Evolutionary conservation across 2,797 vertebrate genomes (phyloP).

Genomic region (Micropoecilia bifurca): DNA sequence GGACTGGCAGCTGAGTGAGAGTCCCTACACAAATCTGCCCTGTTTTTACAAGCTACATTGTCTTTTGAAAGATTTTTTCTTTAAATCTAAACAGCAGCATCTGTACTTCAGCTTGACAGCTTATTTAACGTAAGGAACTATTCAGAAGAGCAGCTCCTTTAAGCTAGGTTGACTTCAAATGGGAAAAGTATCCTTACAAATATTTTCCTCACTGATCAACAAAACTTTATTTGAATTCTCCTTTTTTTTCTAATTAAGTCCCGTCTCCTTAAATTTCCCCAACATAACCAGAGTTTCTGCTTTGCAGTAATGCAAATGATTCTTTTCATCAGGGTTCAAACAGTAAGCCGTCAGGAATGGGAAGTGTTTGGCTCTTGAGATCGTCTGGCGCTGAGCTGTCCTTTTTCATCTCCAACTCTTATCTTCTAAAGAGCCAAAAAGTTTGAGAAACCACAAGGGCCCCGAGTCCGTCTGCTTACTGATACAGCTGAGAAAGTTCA

Average conservation of each 20-base stretch:
- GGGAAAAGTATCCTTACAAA: slow-evolving; percentile 54
- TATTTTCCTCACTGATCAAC: too few relatives aligned
- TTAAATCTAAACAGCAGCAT: neutral
- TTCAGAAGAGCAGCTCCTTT: slow-evolving; percentile 15
- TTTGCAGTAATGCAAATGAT: slow-evolving; percentile 11
- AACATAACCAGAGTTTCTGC: slow-evolving; percentile 13
- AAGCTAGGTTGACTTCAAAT: slow-evolving; percentile 71
- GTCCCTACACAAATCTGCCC: slow-evolving; percentile 21
- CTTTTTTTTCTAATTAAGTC: neutral
- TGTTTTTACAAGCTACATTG: neutral
- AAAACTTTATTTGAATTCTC: neutral
- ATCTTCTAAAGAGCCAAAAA: slow-evolving; percentile 18
- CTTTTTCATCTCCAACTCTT: slow-evolving; percentile 38
- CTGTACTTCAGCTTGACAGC: neutral
- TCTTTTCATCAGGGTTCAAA: slow-evolving; percentile 42
- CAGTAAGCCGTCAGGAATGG: slow-evolving; percentile 48
- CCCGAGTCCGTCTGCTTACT: slow-evolving; percentile 39
- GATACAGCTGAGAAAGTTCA: slow-evolving; percentile 40
- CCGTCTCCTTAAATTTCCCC: neutral
- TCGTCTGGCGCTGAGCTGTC: slow-evolving; percentile 56
- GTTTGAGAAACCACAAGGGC: slow-evolving; percentile 22
- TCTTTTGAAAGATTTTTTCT: slow-evolving; percentile 5
- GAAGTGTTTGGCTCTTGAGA: slow-evolving; percentile 63
- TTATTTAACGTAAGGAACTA: neutral
- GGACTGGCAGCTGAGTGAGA: slow-evolving; percentile 57